Base-by-base conservation (phyloP, 2,797 vertebrate genomes). In the Rhinogobio ventralis region DNA sequence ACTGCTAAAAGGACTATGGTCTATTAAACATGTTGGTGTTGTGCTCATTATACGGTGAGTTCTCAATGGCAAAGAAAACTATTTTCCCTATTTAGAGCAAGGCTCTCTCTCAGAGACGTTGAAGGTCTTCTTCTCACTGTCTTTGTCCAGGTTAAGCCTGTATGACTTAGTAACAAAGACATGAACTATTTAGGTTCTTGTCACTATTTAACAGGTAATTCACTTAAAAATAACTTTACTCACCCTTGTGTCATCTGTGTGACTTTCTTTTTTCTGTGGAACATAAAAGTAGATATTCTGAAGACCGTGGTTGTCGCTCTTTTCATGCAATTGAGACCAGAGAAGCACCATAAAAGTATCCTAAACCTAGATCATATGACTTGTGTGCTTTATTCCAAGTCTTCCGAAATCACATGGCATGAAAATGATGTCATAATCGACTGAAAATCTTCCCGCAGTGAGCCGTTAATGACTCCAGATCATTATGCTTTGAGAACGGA, bases 1-100 rank as follows among this genome's bases (percentile, higher is more conserved):
- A 64, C 55, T 36, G 55, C 55, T n/a, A 5, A 73, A 73, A n/a
- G 60, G n/a, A 73, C 42, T 62, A 42, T 42, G 36, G 39, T 25
- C n/a, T 23, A 71, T 81, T 81, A 25, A 81, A 45, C 36, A 30
- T 39, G 80, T 30, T 57, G 53, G 51, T 23, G 13, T 60, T 42
- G 45, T 66, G 28, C 28, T 13, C 25, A 49, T 66, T 57, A 49
- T 69, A 8, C 14, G 5, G 33, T 69, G 42, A 64, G 39, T 64
- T 51, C 28, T 49, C 5, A 36, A 3, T 39, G 57, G 53, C 39
- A 55, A 51, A 19, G 33, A 81, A 69, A 53, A n/a, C 17, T 7
- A 28, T 60, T 60, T 30, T 4, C 25, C 7, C 78, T 7, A 68
- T 39, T 80, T 53, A 62, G 36, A 62, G 36, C 64, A 51, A 68